Base-by-base conservation (phyloP, 2,797 vertebrate species). In the Sparus aurata region DNA sequence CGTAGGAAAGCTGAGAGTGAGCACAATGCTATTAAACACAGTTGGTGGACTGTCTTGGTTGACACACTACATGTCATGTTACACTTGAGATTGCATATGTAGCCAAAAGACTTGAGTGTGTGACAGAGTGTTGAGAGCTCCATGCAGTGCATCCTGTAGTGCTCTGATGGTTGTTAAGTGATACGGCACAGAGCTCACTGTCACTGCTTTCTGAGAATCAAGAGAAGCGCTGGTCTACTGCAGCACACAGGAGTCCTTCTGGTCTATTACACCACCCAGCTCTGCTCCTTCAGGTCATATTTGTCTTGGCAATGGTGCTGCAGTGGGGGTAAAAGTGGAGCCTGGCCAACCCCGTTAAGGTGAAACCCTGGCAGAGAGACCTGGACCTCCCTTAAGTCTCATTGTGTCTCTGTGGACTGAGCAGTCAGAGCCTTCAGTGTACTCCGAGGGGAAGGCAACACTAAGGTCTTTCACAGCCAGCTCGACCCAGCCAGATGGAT, bases 391-490 rank as follows among this genome's bases (percentile, higher is more conserved):
- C 77, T 77, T 77, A 75, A 79, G 67, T 38, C 85, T 79, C 20
- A 30, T 81, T 70, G 79, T 69, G 79, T 78, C 79, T 85, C 74
- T 70, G 61, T 55, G 65, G 73, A 65, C 7, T 46, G 66, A 77
- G 82, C 87, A 85, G 81, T 92, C 86, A 92, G 89, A 92, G 80
- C 62, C 70, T 38, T 52, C 66, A 74, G 77, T 89, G 82, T 88
- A 15, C 69, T 79, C 78, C 1, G 50, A 66, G 63, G 46, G 25
- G 49, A 69, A 22, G 7, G 70, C 68, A 85, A 93, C 91, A 93
- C 87, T 89, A 84, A 46, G 18, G 84, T 84, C 86, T 88, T 93
- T 93, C 84, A 94, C 86, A 78, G 74, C 49, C 74, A 79, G 64
- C 38, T 34, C 52, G 13, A 67, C 69, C 74, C 53, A 7, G 41